Evolutionary conservation across 2,113 vertebrate genomes (phyloP).

Genomic region (Recurvirostra avosetta): DNA sequence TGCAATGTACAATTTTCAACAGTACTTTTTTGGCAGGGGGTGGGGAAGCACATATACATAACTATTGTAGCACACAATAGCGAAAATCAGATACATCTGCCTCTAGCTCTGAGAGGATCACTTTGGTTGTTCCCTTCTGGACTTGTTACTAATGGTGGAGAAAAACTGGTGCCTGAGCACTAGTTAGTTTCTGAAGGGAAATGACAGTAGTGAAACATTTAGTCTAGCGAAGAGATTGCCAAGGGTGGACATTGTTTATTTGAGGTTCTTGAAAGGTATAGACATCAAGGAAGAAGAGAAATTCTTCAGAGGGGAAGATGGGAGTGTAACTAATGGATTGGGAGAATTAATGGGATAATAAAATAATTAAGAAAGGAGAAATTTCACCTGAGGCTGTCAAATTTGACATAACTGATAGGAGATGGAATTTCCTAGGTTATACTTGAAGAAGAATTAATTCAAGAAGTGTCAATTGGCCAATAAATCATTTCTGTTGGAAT

Average conservation of each 20-base stretch:
- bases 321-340: constrained; percentile 14
- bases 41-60: background rate
- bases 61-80: background rate
- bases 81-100: background rate
- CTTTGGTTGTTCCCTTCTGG: background rate
- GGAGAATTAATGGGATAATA: constrained; percentile 48
- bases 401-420: constrained; percentile 26
- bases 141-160: background rate
- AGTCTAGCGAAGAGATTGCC: background rate
- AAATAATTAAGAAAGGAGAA: constrained; percentile 60
- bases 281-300: background rate
- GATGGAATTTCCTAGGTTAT: constrained; percentile 51
- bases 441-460: constrained; percentile 43
- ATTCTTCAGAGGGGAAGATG: background rate
- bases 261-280: constrained; percentile 9
- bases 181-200: background rate
- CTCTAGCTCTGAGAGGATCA: background rate
- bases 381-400: constrained; percentile 51
- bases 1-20: background rate
- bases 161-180: background rate
- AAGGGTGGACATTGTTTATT: constrained; percentile 6
- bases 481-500: constrained; percentile 42
- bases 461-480: constrained; percentile 29
- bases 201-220: background rate
- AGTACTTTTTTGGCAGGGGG: background rate